Evolutionary conservation across 1,140 invertebrate species (phyloP), one percentile per base, ranked within the genome.

Genomic region (Pachyrhynchus sulphureomaculatus): DNA sequence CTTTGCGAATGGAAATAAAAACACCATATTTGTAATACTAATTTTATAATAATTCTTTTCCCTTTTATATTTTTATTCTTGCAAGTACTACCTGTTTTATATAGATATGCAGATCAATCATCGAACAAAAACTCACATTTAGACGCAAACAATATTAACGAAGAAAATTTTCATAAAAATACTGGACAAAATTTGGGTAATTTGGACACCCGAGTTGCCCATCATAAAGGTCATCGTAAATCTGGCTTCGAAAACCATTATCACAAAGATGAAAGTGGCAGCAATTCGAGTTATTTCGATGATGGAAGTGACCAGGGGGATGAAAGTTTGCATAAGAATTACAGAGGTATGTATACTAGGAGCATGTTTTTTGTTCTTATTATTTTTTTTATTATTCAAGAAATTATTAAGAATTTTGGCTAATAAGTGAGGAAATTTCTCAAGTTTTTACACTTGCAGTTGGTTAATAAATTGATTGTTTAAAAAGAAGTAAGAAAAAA

Each of bases 181-280:
- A 62, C 58, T 15, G 71, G 64, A 13, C 65, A 53, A n/a, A 59
- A 59, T 21, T 13, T 62, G 12, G 32, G 44, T 2, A 75, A 80
- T 1, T 74, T 74, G 24, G 78, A 77, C 36, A 79, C 72, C 32
- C 82, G 82, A 63, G 76, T 77, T 39, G 80, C 77, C 0, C 81
- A 85, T 58, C 84, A 82, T 60, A 86, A 86, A 68, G 84, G 84
- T 0, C 83, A 85, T 65, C 84, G 84, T 55, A 82, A 83, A 49
- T 79, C 81, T 66, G 85, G 85, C 32, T 87, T 84, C 65, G 80
- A 79, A 57, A 86, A 86, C 66, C 81, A 80, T 10, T 86, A 86
- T 67, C 83, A 86, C 66, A 86, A 86, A 68, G 84, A 86, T 58
- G 84, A 87, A 68, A 83, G 81, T 1, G 84, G 82, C 0, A 84